Percentiles rank a stretch among this genome's conserved stretches.
These are phyloP conservation scores for Azorinus chamasolen DNA, from an alignment of 2,888 invertebrate species.

Conservation along the genomic window DNA sequence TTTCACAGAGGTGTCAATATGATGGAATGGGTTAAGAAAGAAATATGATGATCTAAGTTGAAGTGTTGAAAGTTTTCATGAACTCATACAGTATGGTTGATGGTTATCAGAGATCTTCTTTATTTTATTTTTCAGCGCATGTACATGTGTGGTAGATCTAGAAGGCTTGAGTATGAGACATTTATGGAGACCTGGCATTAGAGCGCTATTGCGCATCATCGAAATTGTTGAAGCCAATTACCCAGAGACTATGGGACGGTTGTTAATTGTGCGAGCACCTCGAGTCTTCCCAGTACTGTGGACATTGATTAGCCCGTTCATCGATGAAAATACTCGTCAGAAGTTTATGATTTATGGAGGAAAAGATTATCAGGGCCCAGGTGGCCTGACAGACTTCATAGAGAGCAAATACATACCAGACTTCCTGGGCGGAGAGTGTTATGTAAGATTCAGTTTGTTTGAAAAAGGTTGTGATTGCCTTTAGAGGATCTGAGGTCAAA, in stretches of 20 bases:
- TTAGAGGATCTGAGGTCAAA: neutral
- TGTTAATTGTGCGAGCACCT: constrained; percentile 96
- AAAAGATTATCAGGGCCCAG: constrained; percentile 93
- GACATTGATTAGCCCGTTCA: constrained; percentile 98
- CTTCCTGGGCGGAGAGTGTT: constrained; percentile 96
- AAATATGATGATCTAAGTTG: too few species aligned
- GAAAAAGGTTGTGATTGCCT: neutral
- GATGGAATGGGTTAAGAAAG: too few species aligned
- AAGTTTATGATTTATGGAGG: constrained; percentile 97
- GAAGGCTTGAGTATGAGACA: constrained; percentile 98
- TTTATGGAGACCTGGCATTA: constrained; percentile 97
- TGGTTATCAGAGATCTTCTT: too few species aligned
- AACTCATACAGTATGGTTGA: too few species aligned
- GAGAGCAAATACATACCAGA: constrained; percentile 95
- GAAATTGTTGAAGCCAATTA: constrained; percentile 97
- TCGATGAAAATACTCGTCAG: constrained; percentile 96
- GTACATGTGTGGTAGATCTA: constrained; percentile 96
- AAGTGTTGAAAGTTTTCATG: too few species aligned
- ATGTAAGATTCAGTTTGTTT: constrained; percentile 91
- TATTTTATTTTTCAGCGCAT: constrained; percentile 89
- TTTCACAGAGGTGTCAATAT: too few species aligned
- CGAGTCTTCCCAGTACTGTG: constrained; percentile 97
- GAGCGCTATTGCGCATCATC: constrained; percentile 89
- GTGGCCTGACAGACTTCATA: constrained; percentile 94
- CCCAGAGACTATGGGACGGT: constrained; percentile 97